Evolutionary conservation across 2,113 vertebrate genomes (phyloP), one percentile per base, ranked within the genome.

Genomic region (Galeopterus variegatus): DNA sequence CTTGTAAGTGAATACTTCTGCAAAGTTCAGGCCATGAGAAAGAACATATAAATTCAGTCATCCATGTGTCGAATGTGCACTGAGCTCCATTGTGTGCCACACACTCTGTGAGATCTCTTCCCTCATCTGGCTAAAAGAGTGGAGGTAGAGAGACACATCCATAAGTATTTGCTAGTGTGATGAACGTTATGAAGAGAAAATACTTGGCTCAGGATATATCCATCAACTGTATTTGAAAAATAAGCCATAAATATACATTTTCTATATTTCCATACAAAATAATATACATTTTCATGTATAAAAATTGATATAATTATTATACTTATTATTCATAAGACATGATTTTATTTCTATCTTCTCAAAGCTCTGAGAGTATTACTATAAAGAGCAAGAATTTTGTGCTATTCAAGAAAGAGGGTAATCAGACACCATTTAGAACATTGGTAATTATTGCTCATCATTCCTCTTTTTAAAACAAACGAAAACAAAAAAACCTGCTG

Each of bases 371-470:
- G 24, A 83, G 2, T 36, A 18, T 69, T 54, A 52, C 13, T 52
- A 15, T 5, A 52, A 93, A 89, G 26, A 82, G 18, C 18, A 85
- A 93, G 88, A 60, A n/a, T 70, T 81, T 54, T 67, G 60, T 18
- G 24, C 54, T 85, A 24, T 64, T 84, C 33, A 26, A 31, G 13
- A 90, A 79, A 89, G n/a, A 21, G 9, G 80, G 76, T 56, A 67
- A 94, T 83, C 82, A 95, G 83, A 95, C 0, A 93, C 65, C 76
- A 33, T 21, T 67, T 31, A 85, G 15, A 15, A 90, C 86, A 67
- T 21, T 89, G 69, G 81, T 90, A 90, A 95, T 73, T 72, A 67
- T 73, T 82, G 67, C 70, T 94, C 60, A 84, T 87, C 75, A 58
- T 84, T 90, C 48, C 26, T 86, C 60, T 83, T 85, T 23, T 67